Evolutionary conservation across 2,797 vertebrate genomes (phyloP), one percentile per base, ranked within the genome.

Genomic region (Lerista edwardsae): DNA sequence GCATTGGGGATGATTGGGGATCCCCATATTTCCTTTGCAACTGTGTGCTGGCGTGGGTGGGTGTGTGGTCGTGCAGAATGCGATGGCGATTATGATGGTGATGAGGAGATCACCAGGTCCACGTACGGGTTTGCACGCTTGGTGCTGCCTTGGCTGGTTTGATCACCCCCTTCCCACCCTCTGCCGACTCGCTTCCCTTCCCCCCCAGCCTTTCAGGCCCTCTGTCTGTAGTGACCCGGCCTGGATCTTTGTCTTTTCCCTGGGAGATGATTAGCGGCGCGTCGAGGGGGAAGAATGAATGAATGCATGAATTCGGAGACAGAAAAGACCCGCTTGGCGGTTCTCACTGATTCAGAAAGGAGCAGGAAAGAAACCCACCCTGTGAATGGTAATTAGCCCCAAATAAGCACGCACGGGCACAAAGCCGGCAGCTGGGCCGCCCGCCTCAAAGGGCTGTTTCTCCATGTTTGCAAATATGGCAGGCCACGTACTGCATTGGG

Each of bases 381-480:
- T 5, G 86, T 76, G 83, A 86, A 94, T 94, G 93, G 93, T 93
- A 94, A 94, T 94, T 92, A 94, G 92, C 27, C 90, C 86, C 91
- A 67, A n/a, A 90, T 89, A 84, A 81, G 88, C 89, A 88, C 5
- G 2, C 0, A 0, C 21, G 14, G 0, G 86, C 88, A 94, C 91
- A 95, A 94, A 95, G 86, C 88, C 47, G 0, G 90, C 93, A 27
- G 92, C 94, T 92, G 94, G 87, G 89, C 91, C 1, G 73, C 87
- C 88, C 79, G 89, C 91, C 94, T 94, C 91, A 90, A 92, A 93
- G 92, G 87, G 90, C 83, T 82, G 87, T 77, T 0, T 75, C 84
- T 89, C 93, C 79, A 36, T 94, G 94, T 94, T 94, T 95, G 94
- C 93, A 95, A 94, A 94, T 91, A 94, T 84, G 36, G 61, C 91